Percentiles rank a stretch among this genome's conserved stretches.
phyloP scores from a whole-genome alignment of 1,140 invertebrate genomes.

The Hycleus cichorii region DNA sequence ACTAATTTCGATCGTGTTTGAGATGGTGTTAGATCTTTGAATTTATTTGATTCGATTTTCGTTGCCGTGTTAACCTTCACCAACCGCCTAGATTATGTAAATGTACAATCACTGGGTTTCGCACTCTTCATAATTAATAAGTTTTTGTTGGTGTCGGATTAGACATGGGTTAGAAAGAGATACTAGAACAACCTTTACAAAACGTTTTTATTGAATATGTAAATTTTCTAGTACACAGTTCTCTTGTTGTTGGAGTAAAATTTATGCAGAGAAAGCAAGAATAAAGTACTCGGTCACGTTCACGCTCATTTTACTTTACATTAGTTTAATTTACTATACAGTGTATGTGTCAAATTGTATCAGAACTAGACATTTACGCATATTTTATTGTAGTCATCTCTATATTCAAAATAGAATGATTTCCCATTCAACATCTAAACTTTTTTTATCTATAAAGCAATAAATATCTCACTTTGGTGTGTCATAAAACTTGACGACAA shows the following conservation, averaged over 20 bases:
- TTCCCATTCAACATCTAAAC: not conserved
- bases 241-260: not conserved
- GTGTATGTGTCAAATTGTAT: not conserved
- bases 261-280: slow-evolving; percentile 4
- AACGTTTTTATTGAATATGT: slow-evolving; percentile 7
- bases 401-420: not conserved
- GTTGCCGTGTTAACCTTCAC: no score
- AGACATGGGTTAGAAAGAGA: no score
- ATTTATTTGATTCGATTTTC: no score
- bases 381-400: not conserved
- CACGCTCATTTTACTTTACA: slow-evolving; percentile 2
- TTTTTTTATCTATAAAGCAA: slow-evolving; percentile 13
- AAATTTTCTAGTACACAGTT: not conserved
- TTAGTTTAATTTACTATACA: slow-evolving; percentile 6
- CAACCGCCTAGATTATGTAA: not conserved
- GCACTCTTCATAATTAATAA: slow-evolving; percentile 7
- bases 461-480: slow-evolving; percentile 27
- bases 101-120: not conserved
- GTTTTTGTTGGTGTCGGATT: not conserved
- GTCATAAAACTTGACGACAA: slow-evolving; percentile 28
- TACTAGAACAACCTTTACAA: not conserved
- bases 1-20: no score
- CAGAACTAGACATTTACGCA: not conserved
- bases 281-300: slow-evolving; percentile 6
- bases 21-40: no score